Evolutionary conservation across 2,888 invertebrate species (phyloP), one percentile per base, ranked within the genome.

Genomic region (Thyatira batis): DNA sequence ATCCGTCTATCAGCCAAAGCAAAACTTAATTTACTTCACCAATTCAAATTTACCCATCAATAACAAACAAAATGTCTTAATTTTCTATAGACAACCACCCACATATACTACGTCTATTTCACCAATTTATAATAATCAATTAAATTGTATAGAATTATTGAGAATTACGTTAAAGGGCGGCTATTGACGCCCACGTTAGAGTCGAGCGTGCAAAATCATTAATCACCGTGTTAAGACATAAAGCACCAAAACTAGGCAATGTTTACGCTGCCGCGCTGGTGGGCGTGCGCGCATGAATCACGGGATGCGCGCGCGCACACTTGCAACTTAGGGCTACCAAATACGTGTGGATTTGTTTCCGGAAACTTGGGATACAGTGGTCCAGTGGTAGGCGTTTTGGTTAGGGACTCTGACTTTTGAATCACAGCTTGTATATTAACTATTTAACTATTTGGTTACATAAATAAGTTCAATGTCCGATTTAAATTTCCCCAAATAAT

Each of bases 181-280:
- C 8, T 17, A 39, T 17, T 39, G 8, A 39, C 39, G 39, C 39
- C 39, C 39, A 39, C 39, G 39, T 5, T 8, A 1, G 17, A 1
- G n/a, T 39, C 6, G 17, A 39, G 17, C 39, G 39, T 39, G 39
- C 39, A 17, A 39, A 39, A 39, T 39, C 39, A 39, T 52, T 48
- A 52, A 25, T 25, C 33, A 39, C 48, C 39, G 43, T n/a, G 33
- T 39, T 8, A 39, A 39, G 39, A 39, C 39, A 39, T 39, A 39
- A 39, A 39, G 17, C 45, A 30, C 53, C 48, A 50, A 53, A 55
- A 55, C 54, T 48, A 48, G 52, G 50, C 56, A 28, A 50, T 48
- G 56, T 53, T 56, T 51, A 48, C 52, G 50, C 8, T 17, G 39
- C 13, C 8, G 39, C 52, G 50, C 8, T 17, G 39, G 39, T 17